Base-by-base conservation (phyloP, 2,113 vertebrate species). In the Mungos mungo region DNA sequence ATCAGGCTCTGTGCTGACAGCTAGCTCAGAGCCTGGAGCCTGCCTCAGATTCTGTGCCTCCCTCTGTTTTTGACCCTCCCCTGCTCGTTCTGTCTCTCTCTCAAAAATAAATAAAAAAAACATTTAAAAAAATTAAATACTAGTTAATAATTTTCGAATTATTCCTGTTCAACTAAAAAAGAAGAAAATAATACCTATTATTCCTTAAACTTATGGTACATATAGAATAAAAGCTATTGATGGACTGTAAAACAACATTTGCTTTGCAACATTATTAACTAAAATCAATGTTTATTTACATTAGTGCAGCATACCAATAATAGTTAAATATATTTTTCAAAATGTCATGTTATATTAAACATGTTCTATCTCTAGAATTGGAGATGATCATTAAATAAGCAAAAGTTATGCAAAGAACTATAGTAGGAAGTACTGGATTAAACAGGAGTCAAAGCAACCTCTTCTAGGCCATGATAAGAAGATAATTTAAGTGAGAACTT, bases 81-180 rank as follows among this genome's bases (percentile, higher is more conserved):
- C 41, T 41, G 41, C 41, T 41, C 5, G 41, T 41, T 4, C 41
- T 41, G 41, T 41, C 41, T 41, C 41, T 41, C 41, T 41, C 41
- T 41, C 41, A 41, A 41, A 41, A 41, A 41, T 41, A 41, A 41
- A 41, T 41, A 41, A 41, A 41, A 38, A 38, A 41, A 41, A 41
- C 41, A 41, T 41, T 41, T 41, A 5, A 41, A 41, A 41, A 41
- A 41, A 41, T 41, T 38, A 94, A 92, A 68, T n/a, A 66, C 2
- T 41, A 81, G 66, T 93, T 69, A 66, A 47, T 57, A 91, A 71
- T 88, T 96, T 88, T 93, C 76, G 93, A 69, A 86, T 87, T 95
- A 29, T 91, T 79, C 35, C 47, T 81, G n/a, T 68, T 81, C 33
- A 52, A 80, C 19, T 66, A 82, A 93, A 86, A 93, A 76, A 29